Base-by-base conservation (phyloP, 2,888 invertebrate genomes). In the Heliconius ethilla region DNA sequence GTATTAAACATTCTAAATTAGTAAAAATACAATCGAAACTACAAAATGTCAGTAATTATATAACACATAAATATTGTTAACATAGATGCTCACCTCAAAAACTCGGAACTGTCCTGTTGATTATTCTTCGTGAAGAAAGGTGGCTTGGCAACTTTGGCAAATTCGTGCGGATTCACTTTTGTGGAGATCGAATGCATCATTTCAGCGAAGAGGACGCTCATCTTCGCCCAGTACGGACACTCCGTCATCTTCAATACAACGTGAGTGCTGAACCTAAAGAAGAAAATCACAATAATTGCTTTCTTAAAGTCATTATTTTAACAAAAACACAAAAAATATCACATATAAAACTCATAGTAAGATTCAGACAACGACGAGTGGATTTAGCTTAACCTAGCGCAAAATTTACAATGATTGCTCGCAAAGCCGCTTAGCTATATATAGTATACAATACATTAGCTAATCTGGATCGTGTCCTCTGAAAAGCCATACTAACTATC, bases 61-160 rank as follows among this genome's bases (percentile, higher is more conserved):
- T 18, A 51, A 62, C 3, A 62, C 10, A 40, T 6, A 25, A 3
- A 13, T 18, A 40, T 40, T 59, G 25, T 63, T 25, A 40, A 22
- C 27, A 66, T 29, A 63, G 33, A 13, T 18, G 83, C 90, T 91
- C 94, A 97, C 90, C 97, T 96, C 77, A 98, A 91, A 90, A 97
- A 98, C 90, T 98, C 98, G 0, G 97, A 97, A 89, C 98, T 98
- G 85, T 98, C 98, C 86, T 98, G 98, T 85, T 98, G 98, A 81
- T 96, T 95, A 25, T 97, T 96, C 10, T 95, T 95, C 55, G 96
- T 95, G 88, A 98, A 98, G 85, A 97, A 97, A 0, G 97, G 96
- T 10, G 98, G 98, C 82, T 97, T 95, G 2, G 97, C 96, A 1
- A 96, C 95, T 70, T 95, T 93, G 81, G 97, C 94, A 86, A 98